Percentiles rank a stretch among this genome's conserved stretches.
These are phyloP conservation scores for Parnassius orleans DNA, from an alignment of 2,888 invertebrate genomes.

Conservation along the genomic window DNA sequence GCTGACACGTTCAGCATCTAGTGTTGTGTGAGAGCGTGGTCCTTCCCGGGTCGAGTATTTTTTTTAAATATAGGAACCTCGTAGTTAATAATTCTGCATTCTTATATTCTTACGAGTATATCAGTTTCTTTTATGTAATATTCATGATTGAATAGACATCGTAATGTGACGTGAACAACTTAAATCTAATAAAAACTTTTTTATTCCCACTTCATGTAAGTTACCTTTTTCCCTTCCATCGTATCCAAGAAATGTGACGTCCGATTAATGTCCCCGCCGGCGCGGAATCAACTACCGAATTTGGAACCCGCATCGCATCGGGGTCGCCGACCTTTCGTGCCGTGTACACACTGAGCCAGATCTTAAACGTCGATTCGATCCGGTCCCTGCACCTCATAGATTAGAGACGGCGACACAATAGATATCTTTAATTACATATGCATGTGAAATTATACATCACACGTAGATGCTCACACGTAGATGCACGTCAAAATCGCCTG, in stretches of 20 bases:
- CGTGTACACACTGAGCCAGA: slow-evolving; percentile 42
- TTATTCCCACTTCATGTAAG: slow-evolving; percentile 25
- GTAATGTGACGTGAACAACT: slow-evolving; percentile 16
- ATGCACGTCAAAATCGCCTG: slow-evolving; percentile 4
- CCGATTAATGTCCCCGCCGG: slow-evolving; percentile 65
- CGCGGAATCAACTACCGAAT: slow-evolving; percentile 58
- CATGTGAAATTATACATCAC: not conserved
- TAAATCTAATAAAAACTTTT: slow-evolving; percentile 22
- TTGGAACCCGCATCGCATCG: slow-evolving; percentile 61
- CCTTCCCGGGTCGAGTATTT: no score
- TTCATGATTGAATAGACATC: slow-evolving; percentile 6
- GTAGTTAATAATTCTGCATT: no score
- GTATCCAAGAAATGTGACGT: slow-evolving; percentile 50
- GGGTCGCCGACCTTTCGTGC: slow-evolving; percentile 57
- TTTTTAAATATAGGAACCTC: no score
- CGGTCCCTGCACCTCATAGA: not conserved
- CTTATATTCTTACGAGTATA: no score
- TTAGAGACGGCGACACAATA: not conserved
- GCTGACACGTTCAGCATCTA: no score
- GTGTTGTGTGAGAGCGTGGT: no score
- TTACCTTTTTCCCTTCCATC: slow-evolving; percentile 38
- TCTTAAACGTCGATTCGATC: slow-evolving; percentile 35
- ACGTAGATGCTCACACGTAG: not conserved
- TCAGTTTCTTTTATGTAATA: not conserved
- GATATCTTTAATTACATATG: slow-evolving; percentile 1